Base-by-base conservation (phyloP, 2,797 vertebrate genomes). In the Sebastes dallii region DNA sequence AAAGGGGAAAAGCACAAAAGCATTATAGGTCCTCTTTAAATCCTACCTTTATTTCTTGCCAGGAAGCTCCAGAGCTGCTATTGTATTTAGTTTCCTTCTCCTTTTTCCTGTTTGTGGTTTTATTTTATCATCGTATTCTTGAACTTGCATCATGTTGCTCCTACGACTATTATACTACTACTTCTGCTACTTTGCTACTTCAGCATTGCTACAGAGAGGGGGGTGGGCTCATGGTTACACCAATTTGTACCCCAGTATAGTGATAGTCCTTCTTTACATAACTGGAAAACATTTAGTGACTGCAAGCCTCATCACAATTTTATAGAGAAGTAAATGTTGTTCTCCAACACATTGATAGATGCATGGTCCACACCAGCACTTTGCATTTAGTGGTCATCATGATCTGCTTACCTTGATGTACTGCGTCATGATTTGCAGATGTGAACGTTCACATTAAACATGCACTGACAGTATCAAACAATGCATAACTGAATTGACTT, bases 311-410 rank as follows among this genome's bases (percentile, higher is more conserved):
- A 34, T 56, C n/a, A 56, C 50, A 24, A 18, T 0, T 55, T 56
- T 52, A 12, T 8, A 27, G 14, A n/a, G 16, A 52, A 18, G 59
- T 24, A 30, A 24, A 61, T 39, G 36, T 39, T 61, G 0, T 22
- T 50, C 9, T 22, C 22, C 4, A 72, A 12, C 3, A 0, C 3
- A 7, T 0, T 39, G 36, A 39, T 39, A n/a, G 3, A 1, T 16
- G 6, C 5, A 61, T 60, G 22, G 30, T 55, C 29, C 30, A 69
- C 6, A 27, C 30, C 14, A 25, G 34, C 34, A 30, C 32, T 39
- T 58, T 71, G 54, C 39, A 46, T n/a, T 42, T 29, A 27, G 14
- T 27, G 16, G 54, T 7, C n/a, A 27, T 72, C 13, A 16, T 60
- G 5, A 56, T 36, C 36, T 50, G 36, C 16, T n/a, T 25, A 46